Conservation (phyloP, 2,888 invertebrate genomes). For the Trissoscelio sp. region DNA sequence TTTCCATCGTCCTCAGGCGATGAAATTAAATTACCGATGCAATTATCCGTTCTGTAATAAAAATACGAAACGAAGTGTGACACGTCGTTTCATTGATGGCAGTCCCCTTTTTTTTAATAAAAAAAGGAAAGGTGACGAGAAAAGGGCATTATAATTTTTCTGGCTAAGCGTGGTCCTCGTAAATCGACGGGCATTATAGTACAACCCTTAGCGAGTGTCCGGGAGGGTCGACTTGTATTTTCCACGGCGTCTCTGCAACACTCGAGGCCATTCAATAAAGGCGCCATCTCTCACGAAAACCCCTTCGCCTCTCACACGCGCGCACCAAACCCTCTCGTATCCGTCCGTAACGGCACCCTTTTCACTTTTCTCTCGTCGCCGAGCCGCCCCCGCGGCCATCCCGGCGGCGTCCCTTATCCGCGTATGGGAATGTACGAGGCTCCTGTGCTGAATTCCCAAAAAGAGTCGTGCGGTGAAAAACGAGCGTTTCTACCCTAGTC, state of each 20-base stretch:
- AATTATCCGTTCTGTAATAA: not conserved
- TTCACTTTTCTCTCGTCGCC: slow-evolving; percentile 70
- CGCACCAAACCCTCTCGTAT: slow-evolving; percentile 68
- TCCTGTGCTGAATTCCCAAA: slow-evolving; percentile 70
- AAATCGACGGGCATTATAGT: slow-evolving; percentile 69
- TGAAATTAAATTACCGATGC: not conserved
- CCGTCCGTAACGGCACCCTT: slow-evolving; percentile 73
- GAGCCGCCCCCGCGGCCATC: slow-evolving; percentile 69
- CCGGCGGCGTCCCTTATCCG: slow-evolving; percentile 67
- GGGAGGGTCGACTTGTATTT: slow-evolving; percentile 71
- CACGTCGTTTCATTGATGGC: slow-evolving; percentile 1
- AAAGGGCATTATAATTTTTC: slow-evolving; percentile 66
- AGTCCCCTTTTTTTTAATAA: slow-evolving; percentile 7
- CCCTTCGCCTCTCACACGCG: slow-evolving; percentile 71
- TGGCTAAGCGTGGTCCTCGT: slow-evolving; percentile 59
- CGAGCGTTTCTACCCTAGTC: slow-evolving; percentile 58
- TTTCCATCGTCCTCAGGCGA: not conserved
- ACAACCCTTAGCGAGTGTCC: slow-evolving; percentile 69
- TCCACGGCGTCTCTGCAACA: slow-evolving; percentile 72
- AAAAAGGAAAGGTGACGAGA: slow-evolving; percentile 27
- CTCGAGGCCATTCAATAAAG: slow-evolving; percentile 75
- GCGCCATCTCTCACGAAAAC: slow-evolving; percentile 73
- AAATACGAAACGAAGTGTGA: not conserved
- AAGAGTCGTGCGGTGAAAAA: slow-evolving; percentile 67
- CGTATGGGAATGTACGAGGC: slow-evolving; percentile 71